Evolutionary conservation across 2,797 vertebrate genomes (phyloP).

Genomic region (Erethizon dorsatum): DNA sequence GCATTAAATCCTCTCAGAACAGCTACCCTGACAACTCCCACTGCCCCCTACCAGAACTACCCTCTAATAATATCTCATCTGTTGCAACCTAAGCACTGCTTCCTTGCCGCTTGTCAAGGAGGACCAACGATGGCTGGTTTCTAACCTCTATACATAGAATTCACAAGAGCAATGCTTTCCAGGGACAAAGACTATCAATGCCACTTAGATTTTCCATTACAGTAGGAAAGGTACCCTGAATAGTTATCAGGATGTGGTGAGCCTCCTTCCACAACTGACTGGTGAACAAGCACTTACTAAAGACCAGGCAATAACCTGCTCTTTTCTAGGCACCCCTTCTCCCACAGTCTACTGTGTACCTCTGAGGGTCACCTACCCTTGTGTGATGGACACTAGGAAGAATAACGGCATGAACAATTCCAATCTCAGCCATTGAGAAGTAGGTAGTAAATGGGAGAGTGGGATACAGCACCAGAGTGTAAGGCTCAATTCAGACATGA

Average conservation of each 20-base stretch:
- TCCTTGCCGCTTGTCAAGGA: background rate
- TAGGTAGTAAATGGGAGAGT: background rate
- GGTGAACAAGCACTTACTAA: slow-evolving; percentile 7
- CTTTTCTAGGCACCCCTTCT: slow-evolving; percentile 33
- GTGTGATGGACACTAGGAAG: background rate
- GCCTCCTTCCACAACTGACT: slow-evolving; percentile 13
- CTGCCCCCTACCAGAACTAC: background rate
- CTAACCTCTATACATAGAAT: slow-evolving; percentile 9
- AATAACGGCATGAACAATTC: slow-evolving; percentile 6
- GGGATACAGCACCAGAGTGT: background rate
- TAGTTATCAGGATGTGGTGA: background rate
- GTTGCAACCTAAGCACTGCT: background rate
- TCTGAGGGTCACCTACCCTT: background rate
- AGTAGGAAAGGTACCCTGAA: background rate
- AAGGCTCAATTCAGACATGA: background rate
- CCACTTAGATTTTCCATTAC: slow-evolving; percentile 13
- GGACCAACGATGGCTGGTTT: slow-evolving; percentile 9
- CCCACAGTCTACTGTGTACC: background rate
- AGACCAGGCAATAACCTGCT: background rate
- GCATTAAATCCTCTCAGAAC: slow-evolving; percentile 48
- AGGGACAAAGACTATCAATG: background rate
- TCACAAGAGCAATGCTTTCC: slow-evolving; percentile 9
- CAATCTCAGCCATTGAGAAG: background rate
- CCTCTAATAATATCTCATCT: slow-evolving; percentile 39
- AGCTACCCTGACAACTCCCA: background rate